A percentile compares a stretch with the other conserved stretches of the same genome.
Evolutionary conservation across 2,888 invertebrate genomes (phyloP).

Genomic region (Nomada fabriciana): DNA sequence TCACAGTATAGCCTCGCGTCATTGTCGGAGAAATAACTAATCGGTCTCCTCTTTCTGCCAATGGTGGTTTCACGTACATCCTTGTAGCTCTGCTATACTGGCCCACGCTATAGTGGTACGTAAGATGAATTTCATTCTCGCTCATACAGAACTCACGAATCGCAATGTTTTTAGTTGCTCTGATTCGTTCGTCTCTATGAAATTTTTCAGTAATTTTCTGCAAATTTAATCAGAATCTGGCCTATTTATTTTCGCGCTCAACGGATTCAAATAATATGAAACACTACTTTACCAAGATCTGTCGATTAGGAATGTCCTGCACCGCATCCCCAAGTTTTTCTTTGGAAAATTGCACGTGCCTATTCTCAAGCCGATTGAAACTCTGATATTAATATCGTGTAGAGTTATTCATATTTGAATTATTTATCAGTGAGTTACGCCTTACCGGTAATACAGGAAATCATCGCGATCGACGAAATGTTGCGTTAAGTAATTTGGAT

Average conservation of each 20-base stretch:
- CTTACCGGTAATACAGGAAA: constrained; percentile 77
- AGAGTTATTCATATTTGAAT: neutral
- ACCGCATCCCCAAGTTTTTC: constrained; percentile 30
- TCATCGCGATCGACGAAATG: constrained; percentile 87
- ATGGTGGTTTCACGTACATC: constrained; percentile 89
- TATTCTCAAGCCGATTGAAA: constrained; percentile 51
- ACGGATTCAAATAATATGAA: neutral
- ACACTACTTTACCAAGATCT: constrained; percentile 67
- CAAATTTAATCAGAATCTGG: neutral
- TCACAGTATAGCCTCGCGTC: constrained; percentile 88
- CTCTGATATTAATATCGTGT: neutral
- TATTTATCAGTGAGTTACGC: neutral
- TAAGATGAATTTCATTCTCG: constrained; percentile 87
- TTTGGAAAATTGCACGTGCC: constrained; percentile 82
- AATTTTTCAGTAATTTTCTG: constrained; percentile 88
- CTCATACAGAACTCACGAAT: constrained; percentile 88
- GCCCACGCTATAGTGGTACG: constrained; percentile 88
- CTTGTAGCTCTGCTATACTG: constrained; percentile 88
- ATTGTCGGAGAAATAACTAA: constrained; percentile 88
- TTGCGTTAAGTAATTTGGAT: constrained; percentile 86
- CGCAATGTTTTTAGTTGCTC: constrained; percentile 88
- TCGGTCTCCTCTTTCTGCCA: constrained; percentile 89
- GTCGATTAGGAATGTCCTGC: constrained; percentile 66
- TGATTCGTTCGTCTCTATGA: constrained; percentile 86
- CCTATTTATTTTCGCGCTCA: neutral